Conservation (phyloP, 2,113 vertebrate genomes). For the Neopipo cinnamomea region DNA sequence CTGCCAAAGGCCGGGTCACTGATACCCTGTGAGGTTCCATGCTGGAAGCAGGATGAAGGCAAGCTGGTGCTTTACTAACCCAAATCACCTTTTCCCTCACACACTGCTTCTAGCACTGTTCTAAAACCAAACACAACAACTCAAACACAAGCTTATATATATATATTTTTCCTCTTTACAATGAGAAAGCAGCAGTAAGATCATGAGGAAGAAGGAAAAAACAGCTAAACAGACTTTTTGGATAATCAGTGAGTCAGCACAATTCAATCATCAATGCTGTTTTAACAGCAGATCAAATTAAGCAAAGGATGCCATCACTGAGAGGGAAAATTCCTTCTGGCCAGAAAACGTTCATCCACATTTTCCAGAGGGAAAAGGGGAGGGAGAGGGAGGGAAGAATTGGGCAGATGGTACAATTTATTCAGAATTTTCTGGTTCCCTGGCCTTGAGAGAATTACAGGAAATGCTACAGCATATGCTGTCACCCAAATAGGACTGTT, state of each 20-base stretch:
- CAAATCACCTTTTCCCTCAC: not conserved
- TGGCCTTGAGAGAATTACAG: not conserved
- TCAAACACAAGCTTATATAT: not conserved
- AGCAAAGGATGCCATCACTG: not conserved
- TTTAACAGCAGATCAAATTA: not conserved
- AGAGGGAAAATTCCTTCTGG: not conserved
- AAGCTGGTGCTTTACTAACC: not conserved
- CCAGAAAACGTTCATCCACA: accelerated
- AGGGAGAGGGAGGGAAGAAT: not conserved
- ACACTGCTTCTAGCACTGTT: not conserved
- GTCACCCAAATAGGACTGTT: not conserved
- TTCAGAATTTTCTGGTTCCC: not conserved
- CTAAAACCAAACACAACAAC: not conserved
- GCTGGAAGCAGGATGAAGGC: not conserved
- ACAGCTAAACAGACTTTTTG: not conserved
- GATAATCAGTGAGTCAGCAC: not conserved
- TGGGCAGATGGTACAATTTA: not conserved
- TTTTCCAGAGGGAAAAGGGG: not conserved
- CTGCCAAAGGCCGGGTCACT: not conserved
- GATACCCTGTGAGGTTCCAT: not conserved
- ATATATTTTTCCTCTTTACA: not conserved
- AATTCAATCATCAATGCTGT: not conserved
- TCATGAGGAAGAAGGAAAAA: not conserved
- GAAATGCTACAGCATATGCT: not conserved
- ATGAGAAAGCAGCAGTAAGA: not conserved